These are phyloP conservation scores for Lophotis ruficrista DNA, from an alignment of 2,113 vertebrate genomes.

Conservation along the genomic window DNA sequence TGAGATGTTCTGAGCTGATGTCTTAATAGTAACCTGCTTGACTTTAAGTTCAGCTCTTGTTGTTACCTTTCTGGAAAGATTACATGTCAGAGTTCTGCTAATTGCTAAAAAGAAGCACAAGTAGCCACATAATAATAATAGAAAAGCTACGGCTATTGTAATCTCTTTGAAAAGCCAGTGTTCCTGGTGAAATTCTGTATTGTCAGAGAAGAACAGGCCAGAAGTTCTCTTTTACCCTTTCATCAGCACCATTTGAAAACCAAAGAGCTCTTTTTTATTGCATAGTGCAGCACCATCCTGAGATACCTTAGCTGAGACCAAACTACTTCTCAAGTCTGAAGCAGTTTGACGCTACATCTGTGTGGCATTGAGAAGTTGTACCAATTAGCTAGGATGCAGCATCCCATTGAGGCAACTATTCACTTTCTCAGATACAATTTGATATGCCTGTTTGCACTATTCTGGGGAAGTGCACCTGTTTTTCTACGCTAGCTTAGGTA, in stretches of 20 bases:
- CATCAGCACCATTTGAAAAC: background rate
- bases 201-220: background rate
- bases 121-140: background rate
- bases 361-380: background rate
- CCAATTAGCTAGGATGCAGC: background rate
- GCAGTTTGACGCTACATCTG: background rate
- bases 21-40: background rate
- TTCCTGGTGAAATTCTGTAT: background rate
- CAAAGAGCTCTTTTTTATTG: fast-evolving
- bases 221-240: background rate
- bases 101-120: background rate
- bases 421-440: background rate
- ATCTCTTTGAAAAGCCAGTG: background rate
- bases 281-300: background rate
- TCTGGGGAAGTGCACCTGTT: background rate
- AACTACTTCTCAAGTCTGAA: background rate
- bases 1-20: background rate
- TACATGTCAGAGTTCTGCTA: background rate
- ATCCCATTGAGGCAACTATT: background rate
- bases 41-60: background rate
- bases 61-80: background rate
- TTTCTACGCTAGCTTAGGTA: background rate
- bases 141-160: background rate
- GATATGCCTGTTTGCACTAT: background rate
- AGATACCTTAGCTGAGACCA: background rate